phyloP scores from a whole-genome alignment of 2,113 vertebrate species.

The Naja naja region DNA sequence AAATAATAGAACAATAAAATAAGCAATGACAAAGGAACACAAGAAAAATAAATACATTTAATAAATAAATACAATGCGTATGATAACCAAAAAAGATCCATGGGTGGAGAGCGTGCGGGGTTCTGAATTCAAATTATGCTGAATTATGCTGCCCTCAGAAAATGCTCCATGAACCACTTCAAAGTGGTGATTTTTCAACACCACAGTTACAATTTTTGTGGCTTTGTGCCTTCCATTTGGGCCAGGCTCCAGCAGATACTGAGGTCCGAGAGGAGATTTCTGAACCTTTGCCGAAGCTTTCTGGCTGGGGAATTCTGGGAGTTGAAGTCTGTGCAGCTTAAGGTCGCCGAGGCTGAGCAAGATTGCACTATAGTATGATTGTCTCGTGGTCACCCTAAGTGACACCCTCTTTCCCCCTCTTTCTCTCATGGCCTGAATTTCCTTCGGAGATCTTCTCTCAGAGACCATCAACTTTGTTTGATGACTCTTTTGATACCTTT shows the following conservation, averaged over 20 bases:
- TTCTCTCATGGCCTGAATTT: constrained; percentile 57
- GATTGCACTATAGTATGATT: background rate
- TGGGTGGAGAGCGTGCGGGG: background rate
- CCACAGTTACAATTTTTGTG: no score
- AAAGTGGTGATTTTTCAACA: no score
- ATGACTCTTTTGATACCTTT: constrained; percentile 81
- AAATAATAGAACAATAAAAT: no score
- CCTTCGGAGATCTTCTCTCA: constrained; percentile 77
- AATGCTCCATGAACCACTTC: background rate
- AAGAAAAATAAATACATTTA: no score
- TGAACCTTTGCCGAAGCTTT: background rate
- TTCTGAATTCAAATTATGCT: background rate
- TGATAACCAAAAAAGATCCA: no score
- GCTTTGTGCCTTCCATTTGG: no score
- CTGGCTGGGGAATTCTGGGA: background rate
- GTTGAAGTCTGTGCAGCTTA: background rate
- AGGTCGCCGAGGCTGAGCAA: background rate
- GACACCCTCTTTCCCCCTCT: constrained; percentile 13
- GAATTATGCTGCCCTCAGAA: no score
- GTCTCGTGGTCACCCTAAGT: background rate
- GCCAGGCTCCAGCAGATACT: background rate
- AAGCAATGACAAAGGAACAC: no score
- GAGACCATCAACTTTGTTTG: constrained; percentile 71
- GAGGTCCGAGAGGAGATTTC: background rate
- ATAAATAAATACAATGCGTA: no score